phyloP scores from a whole-genome alignment of 2,113 vertebrate species.

The Panthera uncia region DNA sequence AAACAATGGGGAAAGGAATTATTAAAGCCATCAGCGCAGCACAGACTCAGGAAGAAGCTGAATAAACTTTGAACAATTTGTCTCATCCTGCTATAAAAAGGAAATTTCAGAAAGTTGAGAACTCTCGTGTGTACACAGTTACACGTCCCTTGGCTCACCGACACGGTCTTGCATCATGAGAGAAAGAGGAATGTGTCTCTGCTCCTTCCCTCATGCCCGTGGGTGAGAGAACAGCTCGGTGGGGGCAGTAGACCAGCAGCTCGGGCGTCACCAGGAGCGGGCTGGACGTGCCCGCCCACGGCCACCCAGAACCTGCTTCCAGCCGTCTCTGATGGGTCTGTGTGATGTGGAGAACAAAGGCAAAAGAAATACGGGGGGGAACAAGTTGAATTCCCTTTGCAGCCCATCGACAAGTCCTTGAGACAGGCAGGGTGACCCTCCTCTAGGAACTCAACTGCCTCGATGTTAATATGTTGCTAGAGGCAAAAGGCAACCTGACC shows the following conservation, averaged over 20 bases:
- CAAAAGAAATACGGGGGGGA: neutral
- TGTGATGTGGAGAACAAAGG: neutral
- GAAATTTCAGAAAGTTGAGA: neutral
- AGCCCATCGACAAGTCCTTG: neutral
- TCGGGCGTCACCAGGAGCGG: accelerated
- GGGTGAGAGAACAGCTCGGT: accelerated
- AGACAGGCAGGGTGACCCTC: neutral
- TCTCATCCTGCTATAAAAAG: conserved; percentile 2
- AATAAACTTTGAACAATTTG: neutral
- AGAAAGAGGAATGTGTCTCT: neutral
- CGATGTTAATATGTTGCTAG: too few relatives aligned
- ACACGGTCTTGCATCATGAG: accelerated
- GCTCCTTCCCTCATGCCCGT: neutral
- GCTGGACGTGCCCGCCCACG: neutral
- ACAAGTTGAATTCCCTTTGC: neutral
- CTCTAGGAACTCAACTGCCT: neutral
- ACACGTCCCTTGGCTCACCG: neutral
- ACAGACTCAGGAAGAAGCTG: conserved; percentile 57
- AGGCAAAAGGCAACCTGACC: neutral
- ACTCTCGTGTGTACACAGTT: neutral
- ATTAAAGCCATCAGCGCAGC: neutral
- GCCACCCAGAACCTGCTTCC: neutral
- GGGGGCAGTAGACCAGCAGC: neutral
- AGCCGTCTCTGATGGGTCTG: neutral
- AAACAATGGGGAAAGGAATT: neutral